Evolutionary conservation across 1,140 invertebrate genomes (phyloP).

Genomic region (Trichoplusia ni): DNA sequence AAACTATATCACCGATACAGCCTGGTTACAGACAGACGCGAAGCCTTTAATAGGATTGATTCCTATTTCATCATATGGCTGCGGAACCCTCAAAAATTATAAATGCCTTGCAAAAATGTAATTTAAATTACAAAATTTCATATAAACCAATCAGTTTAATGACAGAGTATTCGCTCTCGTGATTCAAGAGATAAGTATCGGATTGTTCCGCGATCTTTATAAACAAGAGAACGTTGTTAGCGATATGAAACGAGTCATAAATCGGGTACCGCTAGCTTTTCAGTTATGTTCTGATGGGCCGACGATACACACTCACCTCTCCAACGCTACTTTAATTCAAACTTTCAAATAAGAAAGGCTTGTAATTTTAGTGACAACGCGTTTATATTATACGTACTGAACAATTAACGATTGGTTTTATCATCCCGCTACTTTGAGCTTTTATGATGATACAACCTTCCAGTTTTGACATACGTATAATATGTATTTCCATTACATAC

Average conservation of each 20-base stretch:
- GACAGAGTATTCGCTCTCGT: slow-evolving; percentile 7
- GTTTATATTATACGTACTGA: neutral
- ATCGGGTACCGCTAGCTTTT: slow-evolving; percentile 10
- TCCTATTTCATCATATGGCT: neutral
- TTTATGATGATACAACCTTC: no score
- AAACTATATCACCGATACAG: no score
- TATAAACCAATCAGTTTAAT: slow-evolving; percentile 19
- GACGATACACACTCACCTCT: slow-evolving; percentile 7
- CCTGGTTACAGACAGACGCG: no score
- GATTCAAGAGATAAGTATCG: slow-evolving; percentile 29
- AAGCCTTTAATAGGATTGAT: no score
- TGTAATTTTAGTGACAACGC: neutral
- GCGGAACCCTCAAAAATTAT: no score
- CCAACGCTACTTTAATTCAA: no score
- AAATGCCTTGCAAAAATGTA: no score
- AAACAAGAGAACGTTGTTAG: slow-evolving; percentile 18
- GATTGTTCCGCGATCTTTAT: slow-evolving; percentile 13
- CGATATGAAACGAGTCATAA: slow-evolving; percentile 18
- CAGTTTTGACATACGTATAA: neutral
- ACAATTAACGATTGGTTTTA: neutral
- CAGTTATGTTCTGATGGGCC: slow-evolving; percentile 1
- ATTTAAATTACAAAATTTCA: slow-evolving; percentile 6
- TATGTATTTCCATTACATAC: no score
- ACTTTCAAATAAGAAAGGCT: no score
- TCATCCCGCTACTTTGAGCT: neutral